Percentiles rank a stretch among this genome's conserved stretches.
Evolutionary conservation across 2,113 vertebrate genomes (phyloP).

Genomic region (Amazona vittata): DNA sequence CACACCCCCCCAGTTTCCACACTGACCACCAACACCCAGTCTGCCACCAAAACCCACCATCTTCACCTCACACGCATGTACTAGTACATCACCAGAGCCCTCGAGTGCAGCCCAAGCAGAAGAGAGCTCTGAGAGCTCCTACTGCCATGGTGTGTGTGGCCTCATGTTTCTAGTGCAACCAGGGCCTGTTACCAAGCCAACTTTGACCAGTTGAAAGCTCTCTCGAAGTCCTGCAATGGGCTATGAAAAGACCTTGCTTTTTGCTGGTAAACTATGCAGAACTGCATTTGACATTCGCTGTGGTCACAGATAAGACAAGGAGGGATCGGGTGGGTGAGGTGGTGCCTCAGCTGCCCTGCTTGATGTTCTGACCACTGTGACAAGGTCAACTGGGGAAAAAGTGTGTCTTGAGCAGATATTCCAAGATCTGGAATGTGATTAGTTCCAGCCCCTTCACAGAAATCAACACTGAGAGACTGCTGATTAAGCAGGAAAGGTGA

Average conservation of each 20-base stretch:
- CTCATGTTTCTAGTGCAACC: not conserved
- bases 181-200: not conserved
- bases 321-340: not conserved
- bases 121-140: not conserved
- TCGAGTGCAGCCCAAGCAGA: not conserved
- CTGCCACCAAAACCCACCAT: not conserved
- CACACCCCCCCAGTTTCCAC: not conserved
- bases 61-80: not conserved
- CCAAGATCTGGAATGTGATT: not conserved
- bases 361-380: not conserved
- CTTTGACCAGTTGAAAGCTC: not conserved
- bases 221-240: not conserved
- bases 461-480: not conserved
- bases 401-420: not conserved
- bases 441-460: not conserved
- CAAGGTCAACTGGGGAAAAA: not conserved
- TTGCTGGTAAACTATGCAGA: not conserved
- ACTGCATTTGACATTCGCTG: not conserved
- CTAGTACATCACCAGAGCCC: not conserved
- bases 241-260: not conserved
- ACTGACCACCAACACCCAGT: not conserved
- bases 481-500: slow-evolving; percentile 35
- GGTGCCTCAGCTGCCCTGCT: not conserved
- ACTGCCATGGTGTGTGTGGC: not conserved
- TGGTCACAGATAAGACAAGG: not conserved